Evolutionary conservation across 2,888 invertebrate species (phyloP).

Genomic region (Cheilosia vulpina): DNA sequence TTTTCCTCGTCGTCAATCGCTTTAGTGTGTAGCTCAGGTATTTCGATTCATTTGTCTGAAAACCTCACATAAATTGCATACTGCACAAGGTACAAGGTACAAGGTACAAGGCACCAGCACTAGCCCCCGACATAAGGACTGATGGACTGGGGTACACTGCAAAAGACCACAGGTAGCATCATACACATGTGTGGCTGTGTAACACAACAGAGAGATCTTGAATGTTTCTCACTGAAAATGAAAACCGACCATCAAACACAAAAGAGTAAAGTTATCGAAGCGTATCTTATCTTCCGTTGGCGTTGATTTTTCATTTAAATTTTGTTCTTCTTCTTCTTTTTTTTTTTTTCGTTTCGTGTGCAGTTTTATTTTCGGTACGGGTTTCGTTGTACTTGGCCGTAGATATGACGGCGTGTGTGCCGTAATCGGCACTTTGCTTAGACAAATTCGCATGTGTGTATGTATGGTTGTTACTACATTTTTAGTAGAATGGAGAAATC

Average conservation of each 20-base stretch:
- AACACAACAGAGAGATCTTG: constrained; percentile 21
- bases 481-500: constrained; percentile 60
- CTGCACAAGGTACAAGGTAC: background rate
- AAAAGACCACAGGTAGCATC: constrained; percentile 29
- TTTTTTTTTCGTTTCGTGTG: background rate
- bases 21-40: background rate
- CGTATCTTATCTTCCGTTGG: constrained; percentile 61
- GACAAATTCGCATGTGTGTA: constrained; percentile 47
- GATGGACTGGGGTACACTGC: background rate
- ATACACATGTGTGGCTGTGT: constrained; percentile 2
- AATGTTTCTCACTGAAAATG: constrained; percentile 31
- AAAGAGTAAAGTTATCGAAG: constrained; percentile 49
- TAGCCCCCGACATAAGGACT: background rate
- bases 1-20: constrained; percentile 29
- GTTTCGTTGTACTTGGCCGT: constrained; percentile 4
- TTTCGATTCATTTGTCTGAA: constrained; percentile 45
- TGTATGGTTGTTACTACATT: constrained; percentile 35
- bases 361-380: constrained; percentile 19
- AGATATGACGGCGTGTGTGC: constrained; percentile 27
- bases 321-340: constrained; percentile 7
- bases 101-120: background rate
- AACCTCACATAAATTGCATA: constrained; percentile 45
- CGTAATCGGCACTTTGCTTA: constrained; percentile 56
- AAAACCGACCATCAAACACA: constrained; percentile 27
- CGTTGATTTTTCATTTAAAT: constrained; percentile 64